Evolutionary conservation across 2,113 vertebrate species (phyloP).

Genomic region (Pseudorhombus dupliciocellatus): DNA sequence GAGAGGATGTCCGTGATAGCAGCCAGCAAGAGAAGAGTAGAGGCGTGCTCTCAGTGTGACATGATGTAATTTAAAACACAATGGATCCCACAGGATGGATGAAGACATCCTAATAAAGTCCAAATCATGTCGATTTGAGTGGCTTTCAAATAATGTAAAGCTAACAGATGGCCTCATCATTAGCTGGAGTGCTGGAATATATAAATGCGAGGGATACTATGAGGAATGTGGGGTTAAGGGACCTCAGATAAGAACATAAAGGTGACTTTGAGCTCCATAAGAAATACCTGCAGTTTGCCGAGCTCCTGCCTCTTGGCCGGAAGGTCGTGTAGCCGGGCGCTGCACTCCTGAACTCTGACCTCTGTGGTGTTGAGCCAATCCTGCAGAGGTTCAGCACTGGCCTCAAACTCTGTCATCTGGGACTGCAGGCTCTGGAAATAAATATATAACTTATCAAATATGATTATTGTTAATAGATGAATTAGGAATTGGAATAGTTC

Average conservation of each 20-base stretch:
- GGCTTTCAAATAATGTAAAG: conserved; percentile 22
- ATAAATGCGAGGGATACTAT: not conserved
- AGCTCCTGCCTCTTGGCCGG: conserved; percentile 92
- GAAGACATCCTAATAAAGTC: conserved; percentile 11
- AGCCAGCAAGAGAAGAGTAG: conserved; percentile 26
- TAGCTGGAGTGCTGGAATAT: not conserved
- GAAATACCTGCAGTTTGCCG: conserved; percentile 91
- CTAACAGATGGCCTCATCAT: conserved; percentile 11
- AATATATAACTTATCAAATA: not conserved
- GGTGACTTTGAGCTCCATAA: not conserved
- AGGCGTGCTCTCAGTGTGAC: conserved; percentile 3
- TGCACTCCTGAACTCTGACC: conserved; percentile 87
- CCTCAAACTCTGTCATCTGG: conserved; percentile 96
- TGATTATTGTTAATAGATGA: not conserved
- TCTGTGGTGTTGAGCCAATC: conserved; percentile 91
- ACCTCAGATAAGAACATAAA: not conserved
- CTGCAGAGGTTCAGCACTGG: conserved; percentile 89
- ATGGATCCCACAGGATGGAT: conserved; percentile 14
- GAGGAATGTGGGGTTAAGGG: not conserved
- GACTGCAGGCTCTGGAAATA: conserved; percentile 86
- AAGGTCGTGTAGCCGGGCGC: conserved; percentile 89
- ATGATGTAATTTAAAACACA: conserved; percentile 36
- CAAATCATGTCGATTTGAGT: conserved; percentile 15
- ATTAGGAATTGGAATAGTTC: too few species aligned
- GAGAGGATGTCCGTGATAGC: conserved; percentile 31